phyloP scores from a whole-genome alignment of 2,797 vertebrate species.

The Anguilla obscura region DNA sequence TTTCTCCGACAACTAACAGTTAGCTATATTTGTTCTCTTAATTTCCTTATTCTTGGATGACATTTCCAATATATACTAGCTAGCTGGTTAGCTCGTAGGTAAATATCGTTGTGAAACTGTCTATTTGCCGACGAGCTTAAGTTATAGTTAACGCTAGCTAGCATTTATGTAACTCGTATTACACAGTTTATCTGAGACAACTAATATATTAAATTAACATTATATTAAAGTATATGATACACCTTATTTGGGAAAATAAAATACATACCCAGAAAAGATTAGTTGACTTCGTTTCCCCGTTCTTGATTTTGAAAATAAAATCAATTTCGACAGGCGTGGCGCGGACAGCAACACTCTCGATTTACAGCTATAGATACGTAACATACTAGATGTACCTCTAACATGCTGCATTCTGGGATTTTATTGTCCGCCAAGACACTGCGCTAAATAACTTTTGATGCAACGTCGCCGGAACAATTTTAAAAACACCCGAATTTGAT shows the following conservation, averaged over 20 bases:
- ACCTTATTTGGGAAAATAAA: not conserved
- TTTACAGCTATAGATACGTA: no score
- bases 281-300: not conserved
- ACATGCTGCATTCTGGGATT: conserved; percentile 21
- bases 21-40: not conserved
- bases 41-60: not conserved
- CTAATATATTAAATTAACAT: not conserved
- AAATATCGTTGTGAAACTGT: not conserved
- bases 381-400: no score
- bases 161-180: not conserved
- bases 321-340: conserved; percentile 19
- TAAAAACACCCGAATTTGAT: no score
- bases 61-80: not conserved
- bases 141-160: not conserved
- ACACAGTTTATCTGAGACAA: not conserved
- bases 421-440: not conserved
- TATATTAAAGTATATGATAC: not conserved
- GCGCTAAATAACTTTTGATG: not conserved
- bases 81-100: not conserved
- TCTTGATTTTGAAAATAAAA: not conserved
- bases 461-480: no score
- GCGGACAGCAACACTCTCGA: not conserved
- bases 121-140: not conserved
- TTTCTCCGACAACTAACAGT: not conserved
- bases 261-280: not conserved